Evolutionary conservation across 2,113 vertebrate species (phyloP).

Genomic region (Pteruthius melanotis): DNA sequence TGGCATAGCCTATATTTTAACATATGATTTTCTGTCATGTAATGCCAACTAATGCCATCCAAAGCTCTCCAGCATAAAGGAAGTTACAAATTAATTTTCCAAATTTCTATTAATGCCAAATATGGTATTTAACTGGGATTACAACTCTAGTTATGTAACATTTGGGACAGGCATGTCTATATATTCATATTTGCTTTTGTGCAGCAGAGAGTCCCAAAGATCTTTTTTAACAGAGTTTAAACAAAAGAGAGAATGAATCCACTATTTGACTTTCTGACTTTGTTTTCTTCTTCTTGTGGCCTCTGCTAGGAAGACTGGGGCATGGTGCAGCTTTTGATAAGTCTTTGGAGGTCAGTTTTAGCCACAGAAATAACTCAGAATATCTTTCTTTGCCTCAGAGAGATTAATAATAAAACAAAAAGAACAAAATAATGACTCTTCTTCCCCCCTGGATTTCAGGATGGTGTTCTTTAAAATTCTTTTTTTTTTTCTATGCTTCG

Average conservation of each 20-base stretch:
- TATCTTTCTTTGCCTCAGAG: background rate
- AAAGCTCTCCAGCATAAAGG: background rate
- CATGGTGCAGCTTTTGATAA: background rate
- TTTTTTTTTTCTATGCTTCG: background rate
- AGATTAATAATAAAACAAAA: background rate
- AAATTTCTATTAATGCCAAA: background rate
- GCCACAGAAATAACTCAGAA: background rate
- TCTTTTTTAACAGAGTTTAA: background rate
- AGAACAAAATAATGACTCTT: background rate
- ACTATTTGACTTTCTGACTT: background rate
- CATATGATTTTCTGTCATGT: background rate
- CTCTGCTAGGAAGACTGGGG: background rate
- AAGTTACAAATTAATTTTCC: background rate
- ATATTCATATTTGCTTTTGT: background rate
- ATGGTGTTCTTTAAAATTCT: background rate
- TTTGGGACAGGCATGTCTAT: background rate
- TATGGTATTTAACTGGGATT: background rate
- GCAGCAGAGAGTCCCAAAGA: background rate
- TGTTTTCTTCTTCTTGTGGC: background rate
- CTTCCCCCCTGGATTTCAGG: background rate
- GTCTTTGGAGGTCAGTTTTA: background rate
- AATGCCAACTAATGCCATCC: background rate
- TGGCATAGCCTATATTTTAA: background rate
- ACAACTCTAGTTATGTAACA: background rate
- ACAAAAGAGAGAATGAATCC: background rate